phyloP scores from a whole-genome alignment of 64 coral and sea anemone species.

The Pachyseris speciosa region DNA sequence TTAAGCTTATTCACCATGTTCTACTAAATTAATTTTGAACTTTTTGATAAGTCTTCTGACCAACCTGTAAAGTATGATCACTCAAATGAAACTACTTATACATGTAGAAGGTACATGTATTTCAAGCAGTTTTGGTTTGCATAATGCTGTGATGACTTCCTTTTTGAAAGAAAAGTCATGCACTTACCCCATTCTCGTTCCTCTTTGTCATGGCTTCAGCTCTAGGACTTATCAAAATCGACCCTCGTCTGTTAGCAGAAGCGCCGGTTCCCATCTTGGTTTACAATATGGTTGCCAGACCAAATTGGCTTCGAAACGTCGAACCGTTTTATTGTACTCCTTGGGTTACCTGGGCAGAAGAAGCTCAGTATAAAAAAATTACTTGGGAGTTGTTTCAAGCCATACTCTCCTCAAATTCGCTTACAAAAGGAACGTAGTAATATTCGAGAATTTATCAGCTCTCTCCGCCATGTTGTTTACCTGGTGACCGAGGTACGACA shows the following conservation, averaged over 20 bases:
- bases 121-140: too few species aligned
- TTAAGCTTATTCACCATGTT: too few species aligned
- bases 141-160: neutral
- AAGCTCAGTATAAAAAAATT: neutral
- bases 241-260: constrained; percentile 2
- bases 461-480: neutral
- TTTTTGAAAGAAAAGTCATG: too few species aligned
- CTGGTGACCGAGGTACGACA: neutral
- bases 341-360: neutral
- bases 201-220: neutral
- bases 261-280: neutral
- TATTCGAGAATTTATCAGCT: too few species aligned
- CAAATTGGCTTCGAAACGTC: neutral
- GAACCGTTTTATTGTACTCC: neutral
- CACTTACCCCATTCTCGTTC: constrained; percentile 11
- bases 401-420: too few species aligned
- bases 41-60: too few species aligned
- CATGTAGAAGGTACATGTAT: too few species aligned
- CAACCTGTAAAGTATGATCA: too few species aligned
- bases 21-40: too few species aligned
- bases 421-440: too few species aligned
- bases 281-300: neutral
- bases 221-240: constrained; percentile 11
- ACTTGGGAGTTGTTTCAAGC: too few species aligned
- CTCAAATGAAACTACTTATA: too few species aligned